phyloP scores from a whole-genome alignment of 2,888 invertebrate genomes.

The Hecatera dysodea region DNA sequence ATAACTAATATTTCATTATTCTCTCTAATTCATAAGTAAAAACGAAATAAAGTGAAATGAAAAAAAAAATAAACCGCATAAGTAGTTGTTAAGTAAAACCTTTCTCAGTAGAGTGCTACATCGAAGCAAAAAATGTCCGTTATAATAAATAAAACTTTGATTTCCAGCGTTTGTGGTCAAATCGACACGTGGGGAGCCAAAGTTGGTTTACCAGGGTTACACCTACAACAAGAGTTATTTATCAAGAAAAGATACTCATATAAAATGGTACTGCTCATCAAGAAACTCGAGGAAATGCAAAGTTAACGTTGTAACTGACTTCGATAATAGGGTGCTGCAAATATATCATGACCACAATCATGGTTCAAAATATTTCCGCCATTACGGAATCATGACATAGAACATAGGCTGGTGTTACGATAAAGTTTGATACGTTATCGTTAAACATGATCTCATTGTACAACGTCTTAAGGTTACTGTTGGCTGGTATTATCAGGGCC shows the following conservation, averaged over 20 bases:
- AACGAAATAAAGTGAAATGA: neutral
- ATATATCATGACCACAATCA: conserved; percentile 52
- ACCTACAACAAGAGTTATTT: conserved; percentile 74
- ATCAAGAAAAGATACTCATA: conserved; percentile 64
- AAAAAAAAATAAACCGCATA: neutral
- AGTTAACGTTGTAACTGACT: conserved; percentile 72
- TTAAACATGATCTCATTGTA: conserved; percentile 6
- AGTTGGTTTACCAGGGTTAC: conserved; percentile 68
- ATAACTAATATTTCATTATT: no score
- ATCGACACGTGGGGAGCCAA: conserved; percentile 73
- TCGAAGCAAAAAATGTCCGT: neutral
- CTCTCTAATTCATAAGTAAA: no score
- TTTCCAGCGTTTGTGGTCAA: conserved; percentile 66
- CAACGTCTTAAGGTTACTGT: neutral
- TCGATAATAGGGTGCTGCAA: conserved; percentile 50
- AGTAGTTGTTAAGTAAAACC: neutral
- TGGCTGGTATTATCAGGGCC: neutral
- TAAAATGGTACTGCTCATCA: conserved; percentile 79
- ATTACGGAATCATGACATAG: neutral
- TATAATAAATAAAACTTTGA: conserved; percentile 10
- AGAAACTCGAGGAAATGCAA: conserved; percentile 74
- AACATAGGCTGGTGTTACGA: conserved; percentile 3
- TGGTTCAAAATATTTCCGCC: conserved; percentile 18
- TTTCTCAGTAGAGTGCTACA: neutral
- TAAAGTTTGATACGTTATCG: neutral